A percentile compares a stretch with the other conserved stretches of the same genome.
These are phyloP conservation scores for Tinea semifulvella DNA, from an alignment of 2,888 invertebrate genomes.

Conservation along the genomic window DNA sequence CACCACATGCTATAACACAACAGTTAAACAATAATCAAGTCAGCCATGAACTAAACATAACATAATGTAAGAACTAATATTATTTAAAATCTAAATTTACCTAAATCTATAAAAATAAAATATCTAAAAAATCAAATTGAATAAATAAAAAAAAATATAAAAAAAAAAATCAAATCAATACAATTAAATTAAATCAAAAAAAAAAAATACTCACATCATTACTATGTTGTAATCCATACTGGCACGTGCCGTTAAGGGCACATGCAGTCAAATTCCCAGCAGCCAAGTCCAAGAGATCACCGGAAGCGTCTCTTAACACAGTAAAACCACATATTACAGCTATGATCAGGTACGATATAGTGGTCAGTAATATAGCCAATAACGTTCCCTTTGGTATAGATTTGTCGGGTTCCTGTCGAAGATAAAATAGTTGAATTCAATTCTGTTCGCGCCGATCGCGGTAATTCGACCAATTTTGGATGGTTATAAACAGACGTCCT, in stretches of 20 bases:
- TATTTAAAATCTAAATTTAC: too few species aligned
- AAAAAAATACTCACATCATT: slow-evolving; percentile 71
- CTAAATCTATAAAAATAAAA: too few species aligned
- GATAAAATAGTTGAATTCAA: too few species aligned
- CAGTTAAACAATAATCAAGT: too few species aligned
- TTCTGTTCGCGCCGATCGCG: too few species aligned
- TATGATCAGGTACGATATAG: slow-evolving; percentile 86
- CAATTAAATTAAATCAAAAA: not conserved
- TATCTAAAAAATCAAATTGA: not conserved
- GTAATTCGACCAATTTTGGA: too few species aligned
- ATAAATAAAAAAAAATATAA: not conserved
- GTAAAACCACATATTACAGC: slow-evolving; percentile 80
- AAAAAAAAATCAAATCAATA: not conserved
- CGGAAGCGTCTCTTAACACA: slow-evolving; percentile 82
- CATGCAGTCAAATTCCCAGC: slow-evolving; percentile 68
- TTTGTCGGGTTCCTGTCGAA: slow-evolving; percentile 80
- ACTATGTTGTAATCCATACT: slow-evolving; percentile 79
- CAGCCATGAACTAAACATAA: too few species aligned
- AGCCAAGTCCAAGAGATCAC: slow-evolving; percentile 66
- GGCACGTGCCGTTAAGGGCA: slow-evolving; percentile 54
- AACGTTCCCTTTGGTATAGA: slow-evolving; percentile 94
- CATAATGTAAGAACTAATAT: too few species aligned
- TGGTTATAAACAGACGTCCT: too few species aligned
- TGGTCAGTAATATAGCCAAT: slow-evolving; percentile 87
- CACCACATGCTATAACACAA: too few species aligned